phyloP scores from a whole-genome alignment of 1,140 invertebrate species.

The Drosophila sp. region DNA sequence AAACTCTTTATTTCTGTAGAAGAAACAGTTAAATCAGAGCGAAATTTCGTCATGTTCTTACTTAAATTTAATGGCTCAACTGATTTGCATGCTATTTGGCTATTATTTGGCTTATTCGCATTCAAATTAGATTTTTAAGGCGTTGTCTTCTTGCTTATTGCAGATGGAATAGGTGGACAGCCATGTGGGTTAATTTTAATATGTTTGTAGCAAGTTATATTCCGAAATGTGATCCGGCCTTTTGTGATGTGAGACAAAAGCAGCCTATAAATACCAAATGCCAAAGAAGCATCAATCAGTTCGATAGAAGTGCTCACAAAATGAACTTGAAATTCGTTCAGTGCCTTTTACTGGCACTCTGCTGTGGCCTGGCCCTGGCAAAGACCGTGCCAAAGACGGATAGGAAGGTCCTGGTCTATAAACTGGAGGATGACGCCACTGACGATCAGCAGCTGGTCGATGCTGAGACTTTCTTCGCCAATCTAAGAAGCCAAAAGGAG shows the following conservation, averaged over 20 bases:
- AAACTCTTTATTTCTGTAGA: background rate
- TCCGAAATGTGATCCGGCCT: background rate
- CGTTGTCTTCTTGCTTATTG: background rate
- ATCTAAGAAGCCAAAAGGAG: background rate
- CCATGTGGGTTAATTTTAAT: slow-evolving; percentile 16
- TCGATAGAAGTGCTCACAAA: slow-evolving; percentile 24
- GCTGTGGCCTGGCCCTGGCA: slow-evolving; percentile 23
- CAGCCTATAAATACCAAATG: slow-evolving; percentile 41
- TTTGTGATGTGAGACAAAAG: background rate
- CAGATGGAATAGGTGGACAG: background rate
- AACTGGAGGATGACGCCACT: background rate
- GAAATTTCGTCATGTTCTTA: slow-evolving; percentile 11
- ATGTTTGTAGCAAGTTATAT: background rate
- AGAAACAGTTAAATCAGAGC: background rate
- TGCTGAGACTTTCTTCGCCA: background rate
- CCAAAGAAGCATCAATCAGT: slow-evolving; percentile 30
- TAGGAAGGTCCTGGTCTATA: background rate
- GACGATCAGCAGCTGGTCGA: slow-evolving; percentile 18
- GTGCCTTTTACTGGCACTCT: slow-evolving; percentile 33
- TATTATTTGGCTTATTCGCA: slow-evolving; percentile 6
- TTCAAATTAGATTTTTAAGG: slow-evolving; percentile 9
- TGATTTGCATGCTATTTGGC: slow-evolving; percentile 40
- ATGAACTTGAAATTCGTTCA: slow-evolving; percentile 31
- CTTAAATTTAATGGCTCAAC: slow-evolving; percentile 26
- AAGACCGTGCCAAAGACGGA: background rate